Base-by-base conservation (phyloP, 2,797 vertebrate species). In the Enoplosus armatus region DNA sequence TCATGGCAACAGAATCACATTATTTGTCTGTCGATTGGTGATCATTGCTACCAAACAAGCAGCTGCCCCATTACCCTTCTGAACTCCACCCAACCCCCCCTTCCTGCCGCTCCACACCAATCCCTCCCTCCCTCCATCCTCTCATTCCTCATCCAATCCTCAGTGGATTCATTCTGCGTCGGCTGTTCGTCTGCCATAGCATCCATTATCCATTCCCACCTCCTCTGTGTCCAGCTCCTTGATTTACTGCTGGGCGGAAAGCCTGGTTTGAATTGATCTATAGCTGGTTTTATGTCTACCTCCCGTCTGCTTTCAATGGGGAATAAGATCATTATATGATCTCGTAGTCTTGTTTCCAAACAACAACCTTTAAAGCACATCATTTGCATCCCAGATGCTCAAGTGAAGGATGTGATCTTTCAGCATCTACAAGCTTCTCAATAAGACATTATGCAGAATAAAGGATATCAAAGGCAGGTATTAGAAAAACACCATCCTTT, bases 41-140 rank as follows among this genome's bases (percentile, higher is more conserved):
- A 90, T 90, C 82, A 90, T 87, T 82, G 77, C 89, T 72, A 63
- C 89, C 83, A 89, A 90, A 91, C 89, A 90, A 87, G 89, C 93
- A 91, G 83, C 88, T 91, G 88, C 75, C 87, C 89, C 82, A 77
- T 87, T 84, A 72, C 73, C 82, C 83, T 51, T 55, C 63, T 87
- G 79, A 89, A 84, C 82, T 70, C 75, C 84, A 59, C 77, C 77
- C 76, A n/a, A 60, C 63, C 31, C 47, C 11, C 48, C 45, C 27
- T 29, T 77, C 35, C 77, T 54, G 22, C 70, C 16, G 0, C 58
- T 64, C 67, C 33, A 15, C 48, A 61, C 69, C 39, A 18, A 45
- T 50, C 51, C 56, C 1, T 54, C 68, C 65, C 54, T 45, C 71
- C 83, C 71, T 61, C 71, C 74, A 27, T 51, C 82, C 58, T 43